Evolutionary conservation across 2,888 invertebrate genomes (phyloP), one percentile per base, ranked within the genome.

Genomic region (Tribolium freemani): DNA sequence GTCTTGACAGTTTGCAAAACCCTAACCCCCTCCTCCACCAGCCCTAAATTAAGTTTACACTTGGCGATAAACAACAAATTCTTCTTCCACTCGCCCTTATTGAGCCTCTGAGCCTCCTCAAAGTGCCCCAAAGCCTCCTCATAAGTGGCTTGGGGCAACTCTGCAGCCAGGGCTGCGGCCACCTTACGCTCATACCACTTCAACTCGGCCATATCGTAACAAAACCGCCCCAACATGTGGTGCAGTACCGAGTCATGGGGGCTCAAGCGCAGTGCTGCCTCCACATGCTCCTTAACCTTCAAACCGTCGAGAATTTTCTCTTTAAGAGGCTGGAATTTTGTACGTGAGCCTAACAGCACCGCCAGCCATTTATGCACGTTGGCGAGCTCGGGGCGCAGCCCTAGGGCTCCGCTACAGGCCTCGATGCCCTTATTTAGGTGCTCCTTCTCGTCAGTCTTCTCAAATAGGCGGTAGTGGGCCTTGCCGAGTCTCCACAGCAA

Each of bases 341-440:
- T 89, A 60, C 90, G 85, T 54, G 88, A 87, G 10, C 93, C 93
- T 56, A 93, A 81, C 9, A 92, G 88, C 56, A 93, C 90, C 1
- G 93, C 93, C 83, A 88, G 91, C 93, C 93, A 94, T 85, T 93
- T 94, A 84, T 93, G 92, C 10, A 90, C 88, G 79, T 92, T 89
- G 0, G 90, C 86, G 78, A 88, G 87, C 13, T 86, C 81, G 0
- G 87, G 83, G 72, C 89, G 86, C 2, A 89, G 72, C 54, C 87
- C 82, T 20, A 93, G 81, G 13, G 92, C 89, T 71, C 84, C 83
- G 63, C 88, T 85, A 63, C 92, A 92, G 73, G 87, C 88, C 44
- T 88, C 87, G 54, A 90, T 86, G 54, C 92, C 91, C 90, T 75
- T 53, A 79, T 10, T 16, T 58, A 85, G 75, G 56, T 83, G 80